Evolutionary conservation across 2,888 invertebrate species (phyloP), one percentile per base, ranked within the genome.

Genomic region (Thalpophila matura): DNA sequence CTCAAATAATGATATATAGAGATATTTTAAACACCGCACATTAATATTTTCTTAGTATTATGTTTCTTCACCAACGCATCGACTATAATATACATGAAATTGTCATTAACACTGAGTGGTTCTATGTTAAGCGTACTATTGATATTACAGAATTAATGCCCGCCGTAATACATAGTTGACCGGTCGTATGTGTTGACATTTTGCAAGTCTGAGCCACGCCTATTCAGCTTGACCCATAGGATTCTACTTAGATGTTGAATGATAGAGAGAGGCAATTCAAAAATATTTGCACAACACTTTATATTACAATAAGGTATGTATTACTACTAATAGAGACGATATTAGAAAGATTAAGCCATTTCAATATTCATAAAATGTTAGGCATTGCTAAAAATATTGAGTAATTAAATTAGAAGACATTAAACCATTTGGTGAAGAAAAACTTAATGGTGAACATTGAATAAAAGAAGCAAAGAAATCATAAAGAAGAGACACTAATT

Each of bases 161-260:
- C 20, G 10, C 46, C 46, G 20, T 64, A 38, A 55, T n/a, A n/a
- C n/a, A n/a, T 49, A 43, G 18, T 45, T 49, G 22, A 24, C 12
- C 18, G 35, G 20, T 47, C 46, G 35, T 14, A 9, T 47, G 18
- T 22, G 22, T 49, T 72, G 65, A 64, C 56, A 65, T 65, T 64
- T 64, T 31, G 20, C 55, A 24, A 22, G 38, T 54, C 24, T 26
- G 3, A 16, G 33, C 38, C 66, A 46, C 66, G 56, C 66, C 73
- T 56, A 22, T n/a, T n/a, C 45, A 7, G 31, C 20, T 46, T 49
- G 65, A 55, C 38, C 31, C 22, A 3, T 16, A 55, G 26, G 16
- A 40, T 31, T 26, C 35, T 31, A 14, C 5, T 24, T 18, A 7
- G 16, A 12, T 10, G 18, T 38, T n/a, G 18, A 43, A 47, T 26